Base-by-base conservation (phyloP, 2,888 invertebrate genomes). In the Eupithecia dodoneata region DNA sequence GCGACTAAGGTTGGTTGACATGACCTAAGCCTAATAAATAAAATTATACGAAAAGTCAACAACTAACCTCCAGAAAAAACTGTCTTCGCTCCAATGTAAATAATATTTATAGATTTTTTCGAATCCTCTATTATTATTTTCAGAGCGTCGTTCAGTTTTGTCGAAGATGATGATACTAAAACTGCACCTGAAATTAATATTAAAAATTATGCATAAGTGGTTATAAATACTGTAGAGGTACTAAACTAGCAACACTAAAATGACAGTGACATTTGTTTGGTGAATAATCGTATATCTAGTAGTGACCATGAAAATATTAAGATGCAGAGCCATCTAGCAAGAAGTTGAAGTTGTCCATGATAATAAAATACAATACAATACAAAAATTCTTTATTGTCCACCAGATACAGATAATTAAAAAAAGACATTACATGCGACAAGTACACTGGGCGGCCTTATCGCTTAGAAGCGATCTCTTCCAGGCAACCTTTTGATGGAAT, bases 161-260 rank as follows among this genome's bases (percentile, higher is more conserved):
- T 67, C 15, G n/a, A 67, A 44, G n/a, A 9, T 44, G 67, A 42
- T 9, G 67, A 44, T 4, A 67, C n/a, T 5, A 67, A 44, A 44
- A 44, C n/a, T 42, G 67, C 67, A 44, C 44, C 67, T 67, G 67
- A n/a, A 67, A 67, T 44, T 59, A 18, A 59, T 47, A 47, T 9
- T 9, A 3, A 2, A 15, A 55, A 55, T 9, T 15, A 55, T 55
- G 4, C 3, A 2, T 30, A 30, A 30, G 30, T 30, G 30, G 30
- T 30, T 30, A 30, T 30, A 30, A 30, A 30, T 30, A 30, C 30
- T 30, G 30, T 30, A 30, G 30, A 1, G 30, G 30, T 30, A 30
- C 30, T 30, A 30, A 30, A 30, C 49, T 30, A 9, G 12, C 18
- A 30, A 18, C 9, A 30, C 12, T 63, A 10, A 30, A 30, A 30